phyloP scores from a whole-genome alignment of 2,797 vertebrate species.

The Enteromius radiatus region DNA sequence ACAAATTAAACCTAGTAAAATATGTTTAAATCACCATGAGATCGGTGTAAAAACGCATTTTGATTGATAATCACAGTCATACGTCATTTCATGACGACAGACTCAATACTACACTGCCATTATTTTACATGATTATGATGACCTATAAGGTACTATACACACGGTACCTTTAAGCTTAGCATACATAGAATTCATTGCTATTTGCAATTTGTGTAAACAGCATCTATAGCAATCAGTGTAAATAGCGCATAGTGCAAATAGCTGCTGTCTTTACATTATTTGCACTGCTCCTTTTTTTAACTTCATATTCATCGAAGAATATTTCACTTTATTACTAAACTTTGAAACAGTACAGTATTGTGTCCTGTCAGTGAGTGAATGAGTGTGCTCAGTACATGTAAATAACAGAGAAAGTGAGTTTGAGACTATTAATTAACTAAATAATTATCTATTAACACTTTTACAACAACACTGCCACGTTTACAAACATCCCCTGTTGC shows the following conservation, averaged over 20 bases:
- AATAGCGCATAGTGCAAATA: neutral
- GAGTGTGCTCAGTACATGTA: neutral
- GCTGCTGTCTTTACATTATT: neutral
- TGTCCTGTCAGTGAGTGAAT: neutral
- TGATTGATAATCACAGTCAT: no score
- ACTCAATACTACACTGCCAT: no score
- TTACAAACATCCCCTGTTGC: constrained; percentile 50
- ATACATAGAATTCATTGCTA: no score
- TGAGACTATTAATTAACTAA: constrained; percentile 55
- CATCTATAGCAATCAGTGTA: no score
- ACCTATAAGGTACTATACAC: no score
- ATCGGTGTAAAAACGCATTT: no score
- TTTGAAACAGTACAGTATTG: neutral
- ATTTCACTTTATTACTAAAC: neutral
- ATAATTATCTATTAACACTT: constrained; percentile 41
- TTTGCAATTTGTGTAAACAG: no score
- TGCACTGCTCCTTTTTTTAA: neutral
- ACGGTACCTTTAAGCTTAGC: no score
- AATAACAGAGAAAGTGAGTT: constrained; percentile 36
- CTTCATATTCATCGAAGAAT: neutral
- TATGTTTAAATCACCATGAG: no score
- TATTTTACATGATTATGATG: no score
- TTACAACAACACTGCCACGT: constrained; percentile 41
- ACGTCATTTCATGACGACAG: no score
- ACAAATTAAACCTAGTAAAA: no score